Evolutionary conservation across 2,888 invertebrate species (phyloP).

Genomic region (Margaritifera margaritifera): DNA sequence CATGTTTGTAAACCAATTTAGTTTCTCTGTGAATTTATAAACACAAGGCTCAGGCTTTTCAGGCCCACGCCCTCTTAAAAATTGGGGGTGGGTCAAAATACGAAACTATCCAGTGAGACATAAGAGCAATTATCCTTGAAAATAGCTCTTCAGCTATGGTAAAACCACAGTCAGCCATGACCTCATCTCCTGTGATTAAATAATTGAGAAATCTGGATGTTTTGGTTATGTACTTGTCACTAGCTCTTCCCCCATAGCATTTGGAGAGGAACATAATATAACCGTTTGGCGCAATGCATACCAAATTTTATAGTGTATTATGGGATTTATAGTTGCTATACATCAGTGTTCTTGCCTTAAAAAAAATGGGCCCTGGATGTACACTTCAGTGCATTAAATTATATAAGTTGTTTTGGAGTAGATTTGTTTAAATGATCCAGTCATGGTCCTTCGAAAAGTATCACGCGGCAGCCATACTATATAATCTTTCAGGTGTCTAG

Average conservation of each 20-base stretch:
- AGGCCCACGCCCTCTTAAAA: too few species aligned
- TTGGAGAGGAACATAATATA: conserved; percentile 16
- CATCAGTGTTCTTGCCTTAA: not conserved
- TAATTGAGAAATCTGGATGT: conserved; percentile 15
- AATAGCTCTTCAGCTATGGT: conserved; percentile 20
- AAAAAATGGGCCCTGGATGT: conserved; percentile 14
- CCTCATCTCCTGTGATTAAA: conserved; percentile 23
- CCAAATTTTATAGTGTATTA: conserved; percentile 7
- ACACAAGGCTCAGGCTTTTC: too few species aligned
- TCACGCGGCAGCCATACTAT: conserved; percentile 20
- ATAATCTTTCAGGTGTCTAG: too few species aligned
- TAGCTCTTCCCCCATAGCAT: conserved; percentile 19
- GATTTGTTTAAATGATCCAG: conserved; percentile 9
- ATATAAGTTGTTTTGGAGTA: conserved; percentile 15
- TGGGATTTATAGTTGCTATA: conserved; percentile 5
- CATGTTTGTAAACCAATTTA: too few species aligned
- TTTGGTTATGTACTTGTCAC: conserved; percentile 21
- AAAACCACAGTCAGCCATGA: conserved; percentile 22
- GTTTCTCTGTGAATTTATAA: too few species aligned
- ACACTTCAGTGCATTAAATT: conserved; percentile 26
- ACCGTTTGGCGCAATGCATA: conserved; percentile 12
- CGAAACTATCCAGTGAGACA: too few species aligned
- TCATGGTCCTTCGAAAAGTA: conserved; percentile 17
- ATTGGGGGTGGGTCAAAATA: too few species aligned
- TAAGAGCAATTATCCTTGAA: not conserved